Percentiles rank a stretch among this genome's conserved stretches.
phyloP scores from a whole-genome alignment of 1,140 invertebrate species.

The Drosophila repleta region DNA sequence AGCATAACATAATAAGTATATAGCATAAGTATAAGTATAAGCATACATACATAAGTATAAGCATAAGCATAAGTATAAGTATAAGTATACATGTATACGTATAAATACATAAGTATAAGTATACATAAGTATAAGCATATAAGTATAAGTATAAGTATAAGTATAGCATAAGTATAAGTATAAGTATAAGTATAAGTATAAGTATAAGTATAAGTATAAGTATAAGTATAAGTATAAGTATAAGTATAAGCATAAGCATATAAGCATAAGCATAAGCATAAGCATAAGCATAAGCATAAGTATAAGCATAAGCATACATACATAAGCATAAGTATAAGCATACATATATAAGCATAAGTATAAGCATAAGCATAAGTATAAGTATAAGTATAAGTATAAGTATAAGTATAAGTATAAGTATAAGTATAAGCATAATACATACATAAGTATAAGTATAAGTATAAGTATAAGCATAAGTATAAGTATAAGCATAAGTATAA shows the following conservation, averaged over 20 bases:
- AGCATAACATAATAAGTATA: too few species aligned
- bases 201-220: background rate
- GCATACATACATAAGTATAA: background rate
- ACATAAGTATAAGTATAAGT: too few species aligned
- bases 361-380: slow-evolving; percentile 1
- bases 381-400: background rate
- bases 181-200: slow-evolving; percentile 1
- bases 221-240: too few species aligned
- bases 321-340: background rate
- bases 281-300: too few species aligned
- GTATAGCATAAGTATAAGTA: background rate
- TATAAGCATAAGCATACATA: too few species aligned
- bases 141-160: slow-evolving; percentile 2
- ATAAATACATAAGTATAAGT: background rate
- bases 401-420: too few species aligned
- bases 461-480: background rate
- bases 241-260: too few species aligned
- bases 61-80: too few species aligned
- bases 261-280: too few species aligned
- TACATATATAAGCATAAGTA: background rate
- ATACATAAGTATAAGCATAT: slow-evolving; percentile 1
- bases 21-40: too few species aligned
- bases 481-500: background rate
- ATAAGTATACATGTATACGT: too few species aligned
- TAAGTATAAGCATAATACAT: too few species aligned